Evolutionary conservation across 2,113 vertebrate species (phyloP), one percentile per base, ranked within the genome.

Genomic region (Dromaius novaehollandiae): DNA sequence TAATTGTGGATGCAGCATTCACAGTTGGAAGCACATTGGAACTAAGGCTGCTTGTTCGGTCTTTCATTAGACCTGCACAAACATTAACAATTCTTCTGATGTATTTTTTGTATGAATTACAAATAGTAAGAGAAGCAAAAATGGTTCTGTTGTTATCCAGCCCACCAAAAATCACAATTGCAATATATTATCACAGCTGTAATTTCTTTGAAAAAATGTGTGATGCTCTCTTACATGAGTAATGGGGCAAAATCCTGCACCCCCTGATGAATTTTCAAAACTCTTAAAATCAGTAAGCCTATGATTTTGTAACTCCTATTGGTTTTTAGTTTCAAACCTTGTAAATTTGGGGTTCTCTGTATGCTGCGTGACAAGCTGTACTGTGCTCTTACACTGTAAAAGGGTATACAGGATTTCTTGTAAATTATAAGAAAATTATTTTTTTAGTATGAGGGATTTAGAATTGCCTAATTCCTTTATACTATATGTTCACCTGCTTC

Each of bases 51-150:
- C 30, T 30, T 53, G 6, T 22, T 86, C 38, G 74, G 58, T 58
- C 9, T 92, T 81, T 13, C 6, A 1, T 50, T 48, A 86, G 40
- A 30, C 32, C 7, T 74, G 28, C 22, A 53, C 21, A 77, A 48
- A 51, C 0, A 1, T 65, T 28, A 55, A 24, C 5, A 2, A 8
- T 18, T 36, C 5, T 56, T 51, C 28, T 24, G 34, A 2, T 28
- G 38, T 46, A 21, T 24, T n/a, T 58, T 44, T 13, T 7, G 30
- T 63, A 22, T 4, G 50, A 74, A 40, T 36, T 83, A 18, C 34
- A 64, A 60, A 66, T 17, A 84, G 17, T 28, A 13, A 40, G 17
- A 55, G 6, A 32, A 25, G 11, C 40, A 30, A 14, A 7, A 22
- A 14, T 1, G 34, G 1, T 63, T 70, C 9, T 12, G 19, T 11